Evolutionary conservation across 2,888 invertebrate genomes (phyloP).

Genomic region (Napeogenes sylphis): DNA sequence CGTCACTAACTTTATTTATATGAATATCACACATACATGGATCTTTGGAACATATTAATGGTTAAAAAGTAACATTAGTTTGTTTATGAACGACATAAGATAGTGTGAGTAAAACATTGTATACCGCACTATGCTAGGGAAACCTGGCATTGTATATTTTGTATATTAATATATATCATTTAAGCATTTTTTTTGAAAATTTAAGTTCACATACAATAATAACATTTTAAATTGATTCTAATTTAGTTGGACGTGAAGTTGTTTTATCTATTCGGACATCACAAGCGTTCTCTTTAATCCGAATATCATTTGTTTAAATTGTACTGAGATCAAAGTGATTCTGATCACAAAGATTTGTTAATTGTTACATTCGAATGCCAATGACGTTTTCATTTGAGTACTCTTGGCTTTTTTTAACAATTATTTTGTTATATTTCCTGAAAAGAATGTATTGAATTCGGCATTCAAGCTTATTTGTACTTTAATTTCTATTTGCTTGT

Average conservation of each 20-base stretch:
- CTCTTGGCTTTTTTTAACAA: conserved; percentile 15
- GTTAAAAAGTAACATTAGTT: no score
- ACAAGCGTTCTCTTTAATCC: conserved; percentile 43
- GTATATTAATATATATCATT: no score
- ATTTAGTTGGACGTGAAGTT: background rate
- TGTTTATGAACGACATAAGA: no score
- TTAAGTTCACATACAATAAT: no score
- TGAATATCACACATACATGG: no score
- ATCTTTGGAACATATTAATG: no score
- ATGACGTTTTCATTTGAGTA: conserved; percentile 22
- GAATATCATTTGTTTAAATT: conserved; percentile 52
- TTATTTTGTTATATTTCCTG: conserved; percentile 13
- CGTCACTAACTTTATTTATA: no score
- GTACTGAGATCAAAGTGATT: conserved; percentile 65
- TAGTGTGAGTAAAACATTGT: no score
- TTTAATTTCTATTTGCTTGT: background rate
- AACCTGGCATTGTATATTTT: no score
- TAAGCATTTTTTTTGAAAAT: no score
- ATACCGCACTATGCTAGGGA: no score
- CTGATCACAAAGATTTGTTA: conserved; percentile 66
- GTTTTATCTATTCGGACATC: conserved; percentile 39
- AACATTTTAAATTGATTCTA: no score
- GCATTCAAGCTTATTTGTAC: conserved; percentile 7
- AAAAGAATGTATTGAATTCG: background rate
- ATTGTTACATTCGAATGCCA: conserved; percentile 49